Percentiles rank a stretch among this genome's conserved stretches.
phyloP scores from a whole-genome alignment of 2,113 vertebrate species.

The Hipposideros armiger region DNA sequence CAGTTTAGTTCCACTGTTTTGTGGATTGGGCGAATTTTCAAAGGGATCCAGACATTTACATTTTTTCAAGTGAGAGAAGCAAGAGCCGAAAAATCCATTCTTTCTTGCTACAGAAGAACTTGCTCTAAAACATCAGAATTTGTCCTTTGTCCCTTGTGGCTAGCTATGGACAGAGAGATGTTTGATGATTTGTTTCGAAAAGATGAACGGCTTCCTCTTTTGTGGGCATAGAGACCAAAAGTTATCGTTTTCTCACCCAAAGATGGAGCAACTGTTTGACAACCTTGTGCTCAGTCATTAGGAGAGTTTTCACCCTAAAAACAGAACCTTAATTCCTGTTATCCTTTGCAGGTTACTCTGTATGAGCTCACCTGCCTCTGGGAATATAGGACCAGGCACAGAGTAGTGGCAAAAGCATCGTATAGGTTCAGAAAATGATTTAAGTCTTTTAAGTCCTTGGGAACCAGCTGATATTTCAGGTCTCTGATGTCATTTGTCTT shows the following conservation, averaged over 20 bases:
- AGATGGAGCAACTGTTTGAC: background rate
- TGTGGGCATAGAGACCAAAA: background rate
- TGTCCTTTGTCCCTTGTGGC: fast-evolving
- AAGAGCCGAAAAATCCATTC: constrained; percentile 1
- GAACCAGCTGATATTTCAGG: background rate
- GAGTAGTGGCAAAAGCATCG: background rate
- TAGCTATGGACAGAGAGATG: background rate
- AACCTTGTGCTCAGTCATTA: constrained; percentile 15
- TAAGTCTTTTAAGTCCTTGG: background rate
- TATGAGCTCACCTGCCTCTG: background rate
- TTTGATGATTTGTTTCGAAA: constrained; percentile 1
- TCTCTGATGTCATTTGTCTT: background rate
- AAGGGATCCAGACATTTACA: constrained; percentile 78
- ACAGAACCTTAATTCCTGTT: background rate
- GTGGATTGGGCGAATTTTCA: constrained; percentile 79
- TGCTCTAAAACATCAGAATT: background rate
- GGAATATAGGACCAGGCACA: background rate
- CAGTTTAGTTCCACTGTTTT: constrained; percentile 81
- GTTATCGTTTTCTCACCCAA: background rate
- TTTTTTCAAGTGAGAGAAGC: constrained; percentile 39
- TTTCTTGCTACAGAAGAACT: background rate
- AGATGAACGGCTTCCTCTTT: background rate
- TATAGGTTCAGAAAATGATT: background rate
- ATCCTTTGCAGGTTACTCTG: background rate
- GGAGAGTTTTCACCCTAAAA: constrained; percentile 41